Evolutionary conservation across 2,113 vertebrate species (phyloP).

Genomic region (Ciconia boyciana): DNA sequence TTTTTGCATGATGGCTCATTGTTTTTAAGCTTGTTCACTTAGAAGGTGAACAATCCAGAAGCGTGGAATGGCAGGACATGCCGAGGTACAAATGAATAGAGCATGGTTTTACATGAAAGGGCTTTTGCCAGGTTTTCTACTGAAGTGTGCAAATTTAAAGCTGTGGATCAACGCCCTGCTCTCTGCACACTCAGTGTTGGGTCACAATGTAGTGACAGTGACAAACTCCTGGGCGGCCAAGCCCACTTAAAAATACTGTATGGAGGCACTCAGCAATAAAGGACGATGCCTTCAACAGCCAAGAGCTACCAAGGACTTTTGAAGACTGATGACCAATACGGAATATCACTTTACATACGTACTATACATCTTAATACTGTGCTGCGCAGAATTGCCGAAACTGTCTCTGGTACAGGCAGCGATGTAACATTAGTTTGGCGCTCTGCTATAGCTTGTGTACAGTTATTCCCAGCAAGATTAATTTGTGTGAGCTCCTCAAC

Average conservation of each 20-base stretch:
- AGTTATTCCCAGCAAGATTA: not conserved
- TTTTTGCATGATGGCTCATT: not conserved
- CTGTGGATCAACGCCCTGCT: not conserved
- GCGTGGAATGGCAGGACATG: not conserved
- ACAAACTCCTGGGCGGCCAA: not conserved
- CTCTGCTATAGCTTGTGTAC: not conserved
- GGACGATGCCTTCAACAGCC: not conserved
- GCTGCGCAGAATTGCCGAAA: rapidly evolving
- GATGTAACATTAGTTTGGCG: not conserved
- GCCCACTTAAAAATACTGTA: not conserved
- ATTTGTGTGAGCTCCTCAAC: not conserved
- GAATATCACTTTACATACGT: not conserved
- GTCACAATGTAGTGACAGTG: not conserved
- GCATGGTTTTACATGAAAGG: not conserved
- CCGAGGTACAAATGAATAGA: not conserved
- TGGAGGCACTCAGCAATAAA: conserved; percentile 25
- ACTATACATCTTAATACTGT: not conserved
- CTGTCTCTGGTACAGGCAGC: not conserved
- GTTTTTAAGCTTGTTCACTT: not conserved
- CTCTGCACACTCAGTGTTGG: not conserved
- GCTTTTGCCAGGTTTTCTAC: not conserved
- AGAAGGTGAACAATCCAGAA: not conserved
- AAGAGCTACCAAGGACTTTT: conserved; percentile 30
- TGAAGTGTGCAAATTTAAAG: conserved; percentile 14
- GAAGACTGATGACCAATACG: not conserved